phyloP scores from a whole-genome alignment of 2,113 vertebrate genomes.

The Dicaeum eximium region DNA sequence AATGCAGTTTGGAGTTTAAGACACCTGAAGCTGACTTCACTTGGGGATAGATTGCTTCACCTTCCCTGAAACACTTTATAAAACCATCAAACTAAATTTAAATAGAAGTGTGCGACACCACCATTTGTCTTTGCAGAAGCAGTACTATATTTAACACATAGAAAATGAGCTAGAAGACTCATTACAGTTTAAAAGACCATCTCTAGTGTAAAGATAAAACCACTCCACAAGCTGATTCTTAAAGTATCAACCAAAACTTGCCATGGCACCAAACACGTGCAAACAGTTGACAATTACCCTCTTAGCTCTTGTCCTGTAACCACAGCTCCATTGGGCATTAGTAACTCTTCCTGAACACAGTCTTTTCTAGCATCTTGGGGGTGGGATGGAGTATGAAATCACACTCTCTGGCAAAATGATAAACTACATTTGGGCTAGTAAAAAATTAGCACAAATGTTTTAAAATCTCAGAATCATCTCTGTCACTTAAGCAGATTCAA shows the following conservation, averaged over 20 bases:
- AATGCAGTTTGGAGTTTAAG: background rate
- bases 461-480: background rate
- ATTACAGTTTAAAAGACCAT: background rate
- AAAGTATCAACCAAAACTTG: background rate
- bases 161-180: background rate
- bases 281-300: background rate
- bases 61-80: background rate
- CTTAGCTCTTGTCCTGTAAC: background rate
- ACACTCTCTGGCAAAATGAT: background rate
- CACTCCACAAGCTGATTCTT: background rate
- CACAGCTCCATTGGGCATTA: background rate
- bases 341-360: background rate
- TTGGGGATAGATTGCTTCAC: background rate
- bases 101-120: background rate
- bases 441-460: background rate
- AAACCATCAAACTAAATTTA: background rate
- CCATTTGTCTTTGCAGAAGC: background rate
- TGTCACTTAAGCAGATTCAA: background rate
- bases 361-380: background rate
- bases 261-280: background rate
- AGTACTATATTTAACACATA: background rate
- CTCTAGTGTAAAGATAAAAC: background rate
- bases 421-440: background rate
- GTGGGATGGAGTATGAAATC: background rate
- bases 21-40: background rate